A percentile compares a stretch with the other conserved stretches of the same genome.
These are phyloP conservation scores for Liopterus haemorrhoidalis DNA, from an alignment of 2,888 invertebrate species.

Conservation along the genomic window DNA sequence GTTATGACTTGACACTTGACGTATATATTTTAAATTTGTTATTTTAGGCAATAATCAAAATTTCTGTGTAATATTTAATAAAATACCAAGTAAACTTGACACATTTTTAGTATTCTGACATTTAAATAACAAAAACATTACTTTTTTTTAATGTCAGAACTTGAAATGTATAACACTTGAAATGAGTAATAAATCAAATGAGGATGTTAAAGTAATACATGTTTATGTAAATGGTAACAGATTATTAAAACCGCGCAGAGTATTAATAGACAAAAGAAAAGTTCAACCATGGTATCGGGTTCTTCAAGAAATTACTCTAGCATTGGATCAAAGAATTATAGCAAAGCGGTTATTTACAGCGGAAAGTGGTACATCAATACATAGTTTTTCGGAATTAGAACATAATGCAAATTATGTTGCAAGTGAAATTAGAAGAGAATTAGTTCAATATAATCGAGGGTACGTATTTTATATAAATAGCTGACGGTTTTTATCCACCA, in stretches of 20 bases:
- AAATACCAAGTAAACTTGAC: too few relatives aligned
- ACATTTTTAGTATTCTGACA: too few relatives aligned
- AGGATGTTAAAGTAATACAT: constrained; percentile 23
- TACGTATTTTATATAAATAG: constrained; percentile 19
- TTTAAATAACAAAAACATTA: too few relatives aligned
- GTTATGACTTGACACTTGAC: too few relatives aligned
- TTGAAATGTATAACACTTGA: too few relatives aligned
- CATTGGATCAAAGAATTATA: constrained; percentile 23
- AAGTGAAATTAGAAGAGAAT: constrained; percentile 21
- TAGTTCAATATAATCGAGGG: constrained; percentile 23
- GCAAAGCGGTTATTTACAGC: constrained; percentile 22
- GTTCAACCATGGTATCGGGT: constrained; percentile 26
- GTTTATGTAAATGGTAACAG: constrained; percentile 25
- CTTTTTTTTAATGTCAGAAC: too few relatives aligned
- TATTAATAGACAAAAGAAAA: constrained; percentile 15
- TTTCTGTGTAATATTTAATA: too few relatives aligned
- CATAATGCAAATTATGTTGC: constrained; percentile 28
- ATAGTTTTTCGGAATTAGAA: constrained; percentile 24
- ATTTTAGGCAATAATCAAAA: too few relatives aligned
- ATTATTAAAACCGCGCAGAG: constrained; percentile 8
- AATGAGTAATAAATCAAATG: constrained; percentile 8
- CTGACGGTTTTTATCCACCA: too few relatives aligned
- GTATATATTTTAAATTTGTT: too few relatives aligned
- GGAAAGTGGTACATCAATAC: constrained; percentile 24
- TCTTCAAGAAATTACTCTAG: constrained; percentile 22